Percentiles rank a stretch among this genome's conserved stretches.
These are phyloP conservation scores for Cephus sareptanus DNA, from an alignment of 2,888 invertebrate genomes.

Conservation along the genomic window DNA sequence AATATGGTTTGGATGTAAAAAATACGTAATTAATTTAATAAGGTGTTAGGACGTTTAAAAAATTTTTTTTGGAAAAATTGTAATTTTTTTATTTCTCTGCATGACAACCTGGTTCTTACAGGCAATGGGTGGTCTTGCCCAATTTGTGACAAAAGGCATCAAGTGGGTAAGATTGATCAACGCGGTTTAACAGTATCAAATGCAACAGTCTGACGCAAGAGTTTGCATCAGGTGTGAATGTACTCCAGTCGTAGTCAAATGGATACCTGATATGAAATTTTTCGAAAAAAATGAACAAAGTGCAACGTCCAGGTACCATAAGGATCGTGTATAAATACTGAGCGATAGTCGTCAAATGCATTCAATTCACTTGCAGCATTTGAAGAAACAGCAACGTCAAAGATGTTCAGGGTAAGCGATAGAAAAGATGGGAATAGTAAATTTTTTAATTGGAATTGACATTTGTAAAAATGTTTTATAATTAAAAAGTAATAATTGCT, in stretches of 20 bases:
- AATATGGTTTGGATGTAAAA: too few relatives aligned
- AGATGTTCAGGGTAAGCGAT: conserved; percentile 43
- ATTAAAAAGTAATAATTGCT: too few relatives aligned
- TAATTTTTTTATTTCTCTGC: too few relatives aligned
- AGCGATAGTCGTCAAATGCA: conserved; percentile 27
- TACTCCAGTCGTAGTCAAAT: conserved; percentile 15
- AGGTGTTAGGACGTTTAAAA: too few relatives aligned
- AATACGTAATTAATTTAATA: too few relatives aligned
- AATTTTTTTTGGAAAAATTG: too few relatives aligned
- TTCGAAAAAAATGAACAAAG: conserved; percentile 33
- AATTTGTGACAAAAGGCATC: too few relatives aligned
- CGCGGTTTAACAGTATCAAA: background rate
- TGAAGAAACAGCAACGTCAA: conserved; percentile 19
- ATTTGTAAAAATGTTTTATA: too few relatives aligned
- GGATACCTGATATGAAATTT: conserved; percentile 36
- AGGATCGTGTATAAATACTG: conserved; percentile 41
- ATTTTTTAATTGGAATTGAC: too few relatives aligned
- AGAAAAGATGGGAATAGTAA: background rate
- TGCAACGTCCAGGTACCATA: conserved; percentile 24
- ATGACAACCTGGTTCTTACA: too few relatives aligned
- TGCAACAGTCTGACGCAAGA: conserved; percentile 29
- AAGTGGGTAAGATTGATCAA: background rate
- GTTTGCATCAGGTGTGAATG: conserved; percentile 30
- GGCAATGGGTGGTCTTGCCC: too few relatives aligned
- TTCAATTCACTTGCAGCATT: conserved; percentile 35